Base-by-base conservation (phyloP, 2,113 vertebrate species). In the Platysternon megacephalum region DNA sequence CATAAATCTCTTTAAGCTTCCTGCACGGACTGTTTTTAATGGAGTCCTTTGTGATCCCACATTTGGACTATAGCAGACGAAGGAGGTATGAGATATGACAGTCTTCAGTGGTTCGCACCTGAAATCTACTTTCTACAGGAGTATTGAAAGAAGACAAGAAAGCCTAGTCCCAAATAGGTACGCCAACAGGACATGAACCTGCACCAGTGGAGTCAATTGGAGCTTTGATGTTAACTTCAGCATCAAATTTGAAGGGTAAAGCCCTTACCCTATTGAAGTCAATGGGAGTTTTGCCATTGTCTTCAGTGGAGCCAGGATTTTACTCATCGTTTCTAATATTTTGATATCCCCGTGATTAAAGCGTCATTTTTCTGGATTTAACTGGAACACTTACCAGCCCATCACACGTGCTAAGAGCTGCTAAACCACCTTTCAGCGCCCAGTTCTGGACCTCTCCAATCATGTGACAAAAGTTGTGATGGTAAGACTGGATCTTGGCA, bases 391-490 rank as follows among this genome's bases (percentile, higher is more conserved):
- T 99, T 96, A 99, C 99, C 98, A 99, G 98, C 80, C 99, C 99
- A 4, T 98, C 97, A 22, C 99, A 99, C 46, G 99, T 99, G 79
- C 99, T 99, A 84, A 99, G 98, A 9, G 99, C 99, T 0, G 99
- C 99, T 16, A 94, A 97, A 2, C 99, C 99, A 0, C 95, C 96
- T 17, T 91, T 72, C 6, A 51, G 90, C 8, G 90, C 93, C 3
- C 91, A 96, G 79, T 98, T 97, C 98, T 94, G 98, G 19, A 99
- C 99, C 51, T 99, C 98, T 7, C 99, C 99, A 0, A 99, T 74
- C 97, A 99, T 99, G 11, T 99, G 98, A 94, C 99, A 99, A 53
- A 96, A 93, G 42, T 98, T 97, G n/a, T 29, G 84, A 11, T 92
- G 55, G 8, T 84, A 92, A 0, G 96, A 74, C 2, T 44, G 98